These are phyloP conservation scores for Bugula neritina DNA, from an alignment of 2,888 invertebrate genomes.

Conservation along the genomic window DNA sequence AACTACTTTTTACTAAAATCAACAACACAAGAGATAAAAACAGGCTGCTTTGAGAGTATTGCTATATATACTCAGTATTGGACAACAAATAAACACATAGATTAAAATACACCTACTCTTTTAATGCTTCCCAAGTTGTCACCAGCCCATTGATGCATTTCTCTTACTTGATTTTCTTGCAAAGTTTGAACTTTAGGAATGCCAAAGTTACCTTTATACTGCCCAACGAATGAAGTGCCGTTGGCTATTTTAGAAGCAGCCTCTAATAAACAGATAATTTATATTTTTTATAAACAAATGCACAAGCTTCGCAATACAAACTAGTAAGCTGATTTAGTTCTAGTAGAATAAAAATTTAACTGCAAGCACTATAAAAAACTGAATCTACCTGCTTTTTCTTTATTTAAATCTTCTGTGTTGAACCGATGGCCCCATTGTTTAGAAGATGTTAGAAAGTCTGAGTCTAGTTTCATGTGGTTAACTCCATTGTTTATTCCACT, in stretches of 20 bases:
- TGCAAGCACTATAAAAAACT: no score
- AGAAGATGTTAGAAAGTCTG: slow-evolving; percentile 39
- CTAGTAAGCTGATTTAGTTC: no score
- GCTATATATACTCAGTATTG: no score
- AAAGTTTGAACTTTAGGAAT: slow-evolving; percentile 33
- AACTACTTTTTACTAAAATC: no score
- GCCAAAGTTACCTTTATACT: slow-evolving; percentile 37
- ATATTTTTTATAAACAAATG: no score
- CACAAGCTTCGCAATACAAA: no score
- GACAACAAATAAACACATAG: no score
- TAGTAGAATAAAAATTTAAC: no score
- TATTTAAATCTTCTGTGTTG: slow-evolving; percentile 32
- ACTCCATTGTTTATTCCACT: slow-evolving; percentile 42
- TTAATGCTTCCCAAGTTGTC: slow-evolving; percentile 37
- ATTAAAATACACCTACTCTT: slow-evolving; percentile 36
- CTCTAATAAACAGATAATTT: slow-evolving; percentile 12
- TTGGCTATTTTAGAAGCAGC: slow-evolving; percentile 14
- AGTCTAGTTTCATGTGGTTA: slow-evolving; percentile 46
- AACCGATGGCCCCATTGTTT: slow-evolving; percentile 38
- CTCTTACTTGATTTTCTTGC: slow-evolving; percentile 45
- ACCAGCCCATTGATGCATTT: slow-evolving; percentile 46
- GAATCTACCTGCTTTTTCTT: slow-evolving; percentile 29
- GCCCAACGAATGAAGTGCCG: slow-evolving; percentile 28
- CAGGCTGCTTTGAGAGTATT: no score
- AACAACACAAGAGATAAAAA: no score